These are phyloP conservation scores for Caenorhabditis remanei DNA, from an alignment of 1,140 invertebrate genomes.

Conservation along the genomic window DNA sequence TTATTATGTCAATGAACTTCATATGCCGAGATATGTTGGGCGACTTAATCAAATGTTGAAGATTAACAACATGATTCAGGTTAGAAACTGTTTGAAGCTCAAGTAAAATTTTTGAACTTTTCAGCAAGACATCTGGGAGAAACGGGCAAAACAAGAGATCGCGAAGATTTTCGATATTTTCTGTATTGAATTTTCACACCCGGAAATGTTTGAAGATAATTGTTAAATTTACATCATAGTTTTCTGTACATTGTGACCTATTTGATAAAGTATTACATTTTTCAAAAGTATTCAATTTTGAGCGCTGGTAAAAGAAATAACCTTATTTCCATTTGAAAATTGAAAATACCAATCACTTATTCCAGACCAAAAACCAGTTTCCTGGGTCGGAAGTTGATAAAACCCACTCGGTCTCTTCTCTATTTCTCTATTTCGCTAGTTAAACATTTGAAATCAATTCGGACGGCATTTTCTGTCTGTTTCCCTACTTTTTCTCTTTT, in stretches of 20 bases:
- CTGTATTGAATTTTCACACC: conserved; percentile 34
- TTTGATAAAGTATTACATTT: too few relatives aligned
- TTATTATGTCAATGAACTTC: conserved; percentile 31
- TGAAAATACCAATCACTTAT: too few relatives aligned
- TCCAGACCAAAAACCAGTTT: too few relatives aligned
- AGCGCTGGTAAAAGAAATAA: too few relatives aligned
- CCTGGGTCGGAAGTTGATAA: too few relatives aligned
- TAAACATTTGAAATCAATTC: too few relatives aligned
- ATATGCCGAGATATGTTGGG: conserved; percentile 32
- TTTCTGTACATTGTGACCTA: too few relatives aligned
- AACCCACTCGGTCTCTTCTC: too few relatives aligned
- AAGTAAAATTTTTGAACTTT: neutral
- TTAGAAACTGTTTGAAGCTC: neutral
- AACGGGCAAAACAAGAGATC: conserved; percentile 6
- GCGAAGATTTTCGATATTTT: conserved; percentile 2
- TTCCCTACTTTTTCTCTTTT: too few relatives aligned
- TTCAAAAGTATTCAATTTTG: too few relatives aligned
- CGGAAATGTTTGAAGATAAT: conserved; percentile 15
- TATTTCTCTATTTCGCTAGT: too few relatives aligned
- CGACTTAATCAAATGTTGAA: conserved; percentile 24
- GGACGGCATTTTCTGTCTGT: too few relatives aligned
- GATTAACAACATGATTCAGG: conserved; percentile 34
- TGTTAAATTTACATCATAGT: neutral
- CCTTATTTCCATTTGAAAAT: neutral
- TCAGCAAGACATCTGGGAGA: conserved; percentile 40